Base-by-base conservation (phyloP, 2,113 vertebrate genomes). In the Meles meles region DNA sequence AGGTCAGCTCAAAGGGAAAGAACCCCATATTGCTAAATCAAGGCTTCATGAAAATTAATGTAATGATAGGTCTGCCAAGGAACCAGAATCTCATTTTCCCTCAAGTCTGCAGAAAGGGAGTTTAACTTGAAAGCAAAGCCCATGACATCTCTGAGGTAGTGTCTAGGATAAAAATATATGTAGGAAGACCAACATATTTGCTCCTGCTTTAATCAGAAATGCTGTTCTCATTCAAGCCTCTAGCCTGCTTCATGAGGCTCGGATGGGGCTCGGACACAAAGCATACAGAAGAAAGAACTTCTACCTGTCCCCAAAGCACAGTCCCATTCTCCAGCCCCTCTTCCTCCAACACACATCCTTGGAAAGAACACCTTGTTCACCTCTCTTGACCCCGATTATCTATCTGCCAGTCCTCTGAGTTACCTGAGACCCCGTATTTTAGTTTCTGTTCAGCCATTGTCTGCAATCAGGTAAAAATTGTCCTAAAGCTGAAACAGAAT, bases 121-220 rank as follows among this genome's bases (percentile, higher is more conserved):
- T 49, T 95, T 90, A 84, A 85, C 84, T 63, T 86, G 61, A 97
- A 96, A 71, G 21, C 27, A 94, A 88, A 96, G 3, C 4, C 34
- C 6, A 39, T 71, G 31, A 44, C 37, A 90, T 34, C 39, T 61
- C 55, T 39, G 49, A 9, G 34, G 29, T 80, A 72, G 17, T 90
- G 17, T 39, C 18, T 31, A 34, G 6, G 34, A 95, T 69, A 80
- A 86, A 95, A 88, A 76, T 42, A 21, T 27, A 76, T 14, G 25
- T 12, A 14, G 6, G 37, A n/a, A 92, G 39, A 20, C n/a, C 88
- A 71, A 12, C 10, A 71, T 47, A 88, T 77, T 21, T 92, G 17
- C 17, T 83, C 18, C 27, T 31, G 63, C n/a, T 59, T 90, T 47
- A 29, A 0, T 65, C 37, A 90, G 10, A 9, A 89, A 42, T 39